Base-by-base conservation (phyloP, 1,140 invertebrate genomes). In the Thaumetopoea pityocampa region DNA sequence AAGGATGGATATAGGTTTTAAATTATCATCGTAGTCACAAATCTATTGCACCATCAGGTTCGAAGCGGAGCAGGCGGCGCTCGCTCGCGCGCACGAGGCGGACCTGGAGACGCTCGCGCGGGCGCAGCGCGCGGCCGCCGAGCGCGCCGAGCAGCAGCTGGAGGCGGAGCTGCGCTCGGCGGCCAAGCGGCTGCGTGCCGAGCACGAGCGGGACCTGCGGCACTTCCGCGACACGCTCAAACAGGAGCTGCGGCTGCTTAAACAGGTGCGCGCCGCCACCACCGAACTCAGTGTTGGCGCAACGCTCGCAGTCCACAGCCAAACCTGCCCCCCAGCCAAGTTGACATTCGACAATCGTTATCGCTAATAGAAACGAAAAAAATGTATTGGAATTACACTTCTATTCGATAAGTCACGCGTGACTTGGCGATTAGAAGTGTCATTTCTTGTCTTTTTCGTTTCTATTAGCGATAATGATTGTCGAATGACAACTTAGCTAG, bases 191-290 rank as follows among this genome's bases (percentile, higher is more conserved):
- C 92, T 96, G 20, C 90, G 96, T 10, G 85, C 89, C 6, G 97
- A 99, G 56, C 98, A 99, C 83, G 97, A 99, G 63, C 89, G 94
- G 12, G 97, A 99, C 61, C 83, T 98, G 35, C 94, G 97, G 62
- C 90, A 92, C 58, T 99, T 99, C 86, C 87, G 95, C 3, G 97
- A 99, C 61, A 91, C 92, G 18, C 87, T 98, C 28, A 99, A 98
- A 67, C 95, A 97, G 78, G 97, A 99, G 77, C 85, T 97, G 50
- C 90, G 96, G 46, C 85, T 98, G 37, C 85, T 98, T 7, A 98
- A 98, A 67, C 96, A 98, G 76, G 81, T 74, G 28, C 9, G 2
- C n/a, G 5, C 2, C n/a, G n/a, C n/a, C n/a, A n/a, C n/a, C n/a
- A n/a, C n/a, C n/a, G n/a, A n/a, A n/a, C n/a, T n/a, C n/a, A n/a